Conservation (phyloP, 2,113 vertebrate species). For the Equus quagga region DNA sequence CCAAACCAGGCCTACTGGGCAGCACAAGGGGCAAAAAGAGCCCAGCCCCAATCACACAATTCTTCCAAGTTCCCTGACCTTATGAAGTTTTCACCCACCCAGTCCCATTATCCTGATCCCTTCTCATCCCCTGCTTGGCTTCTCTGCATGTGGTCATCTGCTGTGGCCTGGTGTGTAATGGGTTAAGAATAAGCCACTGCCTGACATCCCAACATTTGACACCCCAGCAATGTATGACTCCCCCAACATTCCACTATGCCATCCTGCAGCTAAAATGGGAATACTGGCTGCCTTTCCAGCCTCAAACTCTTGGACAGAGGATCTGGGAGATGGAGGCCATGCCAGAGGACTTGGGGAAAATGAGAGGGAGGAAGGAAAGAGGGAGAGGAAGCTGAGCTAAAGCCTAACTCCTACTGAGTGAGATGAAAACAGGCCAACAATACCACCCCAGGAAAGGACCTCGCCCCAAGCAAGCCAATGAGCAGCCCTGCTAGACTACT, state of each 20-base stretch:
- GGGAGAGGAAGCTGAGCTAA: slow-evolving; percentile 38
- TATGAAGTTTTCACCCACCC: slow-evolving; percentile 52
- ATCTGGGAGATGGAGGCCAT: slow-evolving; percentile 62
- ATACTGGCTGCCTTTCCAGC: slow-evolving; percentile 67
- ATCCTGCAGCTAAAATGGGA: slow-evolving; percentile 78
- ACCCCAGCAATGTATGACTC: slow-evolving; percentile 68
- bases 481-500: slow-evolving; percentile 52
- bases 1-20: slow-evolving; percentile 65
- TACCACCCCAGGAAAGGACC: slow-evolving; percentile 51
- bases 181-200: slow-evolving; percentile 81
- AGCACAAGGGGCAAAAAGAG: slow-evolving; percentile 69
- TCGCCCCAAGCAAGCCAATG: slow-evolving; percentile 60
- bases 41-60: slow-evolving; percentile 47
- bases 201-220: slow-evolving; percentile 77
- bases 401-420: slow-evolving; percentile 38
- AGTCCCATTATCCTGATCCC: slow-evolving; percentile 46
- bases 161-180: slow-evolving; percentile 79
- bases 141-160: slow-evolving; percentile 83
- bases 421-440: slow-evolving; percentile 49
- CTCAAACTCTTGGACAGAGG: slow-evolving; percentile 58
- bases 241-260: slow-evolving; percentile 73
- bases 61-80: slow-evolving; percentile 50
- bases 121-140: slow-evolving; percentile 77
- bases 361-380: slow-evolving; percentile 30
- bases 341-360: slow-evolving; percentile 64